Evolutionary conservation across 2,888 invertebrate genomes (phyloP), one percentile per base, ranked within the genome.

Genomic region (Dendrolimus houi): DNA sequence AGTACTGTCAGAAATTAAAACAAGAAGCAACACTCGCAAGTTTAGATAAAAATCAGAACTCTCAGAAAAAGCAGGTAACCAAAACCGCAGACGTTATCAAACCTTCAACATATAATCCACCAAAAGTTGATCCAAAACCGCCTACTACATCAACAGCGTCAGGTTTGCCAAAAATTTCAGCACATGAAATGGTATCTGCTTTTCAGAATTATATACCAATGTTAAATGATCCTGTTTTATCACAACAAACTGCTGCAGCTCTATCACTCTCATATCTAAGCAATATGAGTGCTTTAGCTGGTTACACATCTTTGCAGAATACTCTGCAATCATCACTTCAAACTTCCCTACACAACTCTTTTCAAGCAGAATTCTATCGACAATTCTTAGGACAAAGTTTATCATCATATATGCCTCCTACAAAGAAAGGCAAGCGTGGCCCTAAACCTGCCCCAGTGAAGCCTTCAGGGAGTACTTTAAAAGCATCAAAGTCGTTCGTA

Each of bases 1-100:
- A 94, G 75, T 94, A 94, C 68, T 95, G 95, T 69, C 92, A 94
- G 29, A 83, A 89, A 0, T 87, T 93, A 60, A 94, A 93, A 74
- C 91, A 92, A 57, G 88, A 91, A 60, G 88, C 91, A 7, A 89
- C 83, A 2, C 74, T 78, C 59, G 83, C 84, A 1, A 80, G 77
- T 67, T 62, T 83, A 56, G 86, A 87, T 55, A 87, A 86, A 62
- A 79, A 64, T 59, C 83, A 85, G 61, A 84, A 75, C 57, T 69
- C 73, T n/a, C 86, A 82, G 63, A 88, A 85, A 69, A 87, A 83
- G 62, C 86, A 82, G 63, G 66, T 70, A 2, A 64, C 75, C 2
- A 88, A 83, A 67, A 64, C 70, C 8, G 69, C 67, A 12, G 83
- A 83, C 41, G 64, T 60, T 47, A 57, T 68, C 0, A 84, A 83